Base-by-base conservation (phyloP, 2,888 invertebrate species). In the Scrobipalpa atriplicella region DNA sequence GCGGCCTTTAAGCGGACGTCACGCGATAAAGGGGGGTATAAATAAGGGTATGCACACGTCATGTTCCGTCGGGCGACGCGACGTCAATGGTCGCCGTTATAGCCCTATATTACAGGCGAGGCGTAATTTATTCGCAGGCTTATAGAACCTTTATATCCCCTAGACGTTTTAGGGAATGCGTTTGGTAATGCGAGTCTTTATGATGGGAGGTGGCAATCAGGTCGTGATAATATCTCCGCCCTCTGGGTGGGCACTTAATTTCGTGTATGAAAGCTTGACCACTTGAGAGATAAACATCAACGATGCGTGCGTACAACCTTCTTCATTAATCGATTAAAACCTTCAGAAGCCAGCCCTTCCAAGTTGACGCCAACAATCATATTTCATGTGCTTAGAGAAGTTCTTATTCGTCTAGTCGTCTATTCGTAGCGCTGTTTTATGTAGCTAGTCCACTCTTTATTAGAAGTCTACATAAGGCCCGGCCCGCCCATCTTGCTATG, bases 21-120 rank as follows among this genome's bases (percentile, higher is more conserved):
- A 78, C 73, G 73, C 74, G 74, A 74, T 72, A 76, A 75, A 75
- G 73, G 70, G 64, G 70, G 71, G 75, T 76, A 78, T 77, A 78
- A 79, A 82, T 81, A 80, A 81, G 74, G 77, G 71, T 67, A 71
- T 67, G 73, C 76, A 69, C 73, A 76, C 77, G 80, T 81, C 81
- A 81, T 81, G 82, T 81, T 75, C 67, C 65, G 61, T 54, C 58
- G 66, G 67, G 65, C 66, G 71, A 69, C 65, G 67, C 67, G 69
- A 75, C 75, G 79, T 79, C 78, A 77, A 75, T 77, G 73, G 67
- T 68, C 72, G 72, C 76, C 76, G 70, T 68, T 78, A 78, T 75
- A 73, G 72, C 72, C 74, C 72, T 78, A 75, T 76, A 78, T 79
- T 78, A 75, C 69, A 74, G 72, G 74, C 69, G 63, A 68, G 66